These are phyloP conservation scores for Clarias pachynema DNA, from an alignment of 2,797 vertebrate species.

Conservation along the genomic window DNA sequence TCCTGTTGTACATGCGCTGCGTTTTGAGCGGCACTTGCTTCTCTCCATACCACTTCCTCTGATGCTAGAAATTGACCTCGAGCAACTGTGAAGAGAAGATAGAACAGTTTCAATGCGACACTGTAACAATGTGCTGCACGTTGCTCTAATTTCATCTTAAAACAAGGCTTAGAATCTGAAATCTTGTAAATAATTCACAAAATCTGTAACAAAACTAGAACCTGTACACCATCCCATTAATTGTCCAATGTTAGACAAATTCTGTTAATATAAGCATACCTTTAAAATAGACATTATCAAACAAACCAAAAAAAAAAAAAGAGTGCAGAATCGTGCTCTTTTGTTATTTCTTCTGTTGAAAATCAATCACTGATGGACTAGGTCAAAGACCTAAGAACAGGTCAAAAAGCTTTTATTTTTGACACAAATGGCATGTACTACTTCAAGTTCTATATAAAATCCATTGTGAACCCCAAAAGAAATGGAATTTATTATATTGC, in stretches of 20 bases:
- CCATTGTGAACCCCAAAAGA: conserved; percentile 29
- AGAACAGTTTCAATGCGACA: background rate
- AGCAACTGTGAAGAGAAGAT: conserved; percentile 65
- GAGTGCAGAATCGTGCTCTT: background rate
- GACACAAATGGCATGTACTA: conserved; percentile 15
- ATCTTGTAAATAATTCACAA: background rate
- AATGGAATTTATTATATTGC: conserved; percentile 66
- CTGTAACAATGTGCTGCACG: background rate
- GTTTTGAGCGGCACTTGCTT: conserved; percentile 58
- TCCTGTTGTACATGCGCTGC: conserved; percentile 73
- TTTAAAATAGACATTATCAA: background rate
- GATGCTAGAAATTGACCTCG: conserved; percentile 45
- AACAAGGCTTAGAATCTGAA: background rate
- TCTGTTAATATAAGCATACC: background rate
- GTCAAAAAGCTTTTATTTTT: conserved; percentile 19
- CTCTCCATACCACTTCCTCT: conserved; percentile 76
- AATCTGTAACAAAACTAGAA: background rate
- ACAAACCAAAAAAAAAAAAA: background rate
- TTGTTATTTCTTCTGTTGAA: conserved; percentile 2
- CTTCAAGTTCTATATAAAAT: conserved; percentile 1
- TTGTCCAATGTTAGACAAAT: background rate
- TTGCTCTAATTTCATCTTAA: background rate
- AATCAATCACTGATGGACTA: conserved; percentile 6
- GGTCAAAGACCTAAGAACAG: conserved; percentile 17
- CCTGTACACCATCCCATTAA: background rate